phyloP scores from a whole-genome alignment of 2,888 invertebrate species.

The Erynnis tages region DNA sequence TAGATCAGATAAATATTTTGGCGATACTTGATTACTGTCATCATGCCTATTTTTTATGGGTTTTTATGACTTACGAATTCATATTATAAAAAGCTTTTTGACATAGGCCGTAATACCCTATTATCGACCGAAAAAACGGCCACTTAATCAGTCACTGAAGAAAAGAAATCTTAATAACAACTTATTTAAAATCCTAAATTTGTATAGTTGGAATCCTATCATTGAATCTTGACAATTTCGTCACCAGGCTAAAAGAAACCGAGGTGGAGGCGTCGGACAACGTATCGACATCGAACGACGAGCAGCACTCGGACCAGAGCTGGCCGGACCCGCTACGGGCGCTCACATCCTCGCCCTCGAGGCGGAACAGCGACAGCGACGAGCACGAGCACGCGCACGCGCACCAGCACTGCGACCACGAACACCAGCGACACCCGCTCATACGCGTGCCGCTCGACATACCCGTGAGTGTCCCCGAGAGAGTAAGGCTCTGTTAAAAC shows the following conservation, averaged over 20 bases:
- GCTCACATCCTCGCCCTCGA: conserved; percentile 9
- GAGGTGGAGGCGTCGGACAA: conserved; percentile 75
- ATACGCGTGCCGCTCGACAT: conserved; percentile 35
- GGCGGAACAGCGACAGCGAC: neutral
- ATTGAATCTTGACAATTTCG: neutral
- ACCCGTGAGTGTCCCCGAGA: conserved; percentile 43
- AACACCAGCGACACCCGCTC: conserved; percentile 26
- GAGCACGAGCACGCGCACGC: conserved; percentile 18
- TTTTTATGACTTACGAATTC: no score
- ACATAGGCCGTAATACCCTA: no score
- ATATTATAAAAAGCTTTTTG: no score
- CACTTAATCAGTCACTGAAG: no score
- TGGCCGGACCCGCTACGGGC: conserved; percentile 59
- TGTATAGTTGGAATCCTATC: no score
- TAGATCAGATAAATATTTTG: no score
- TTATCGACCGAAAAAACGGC: no score
- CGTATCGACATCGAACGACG: conserved; percentile 78
- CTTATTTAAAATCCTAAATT: no score
- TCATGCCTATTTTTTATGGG: no score
- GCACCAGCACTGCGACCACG: conserved; percentile 29
- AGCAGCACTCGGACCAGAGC: conserved; percentile 54
- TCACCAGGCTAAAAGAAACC: conserved; percentile 61
- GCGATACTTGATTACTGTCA: no score
- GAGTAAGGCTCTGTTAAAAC: no score
- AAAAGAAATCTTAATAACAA: no score